These are phyloP conservation scores for Synergus laeviventris DNA, from an alignment of 2,888 invertebrate genomes.

Conservation along the genomic window DNA sequence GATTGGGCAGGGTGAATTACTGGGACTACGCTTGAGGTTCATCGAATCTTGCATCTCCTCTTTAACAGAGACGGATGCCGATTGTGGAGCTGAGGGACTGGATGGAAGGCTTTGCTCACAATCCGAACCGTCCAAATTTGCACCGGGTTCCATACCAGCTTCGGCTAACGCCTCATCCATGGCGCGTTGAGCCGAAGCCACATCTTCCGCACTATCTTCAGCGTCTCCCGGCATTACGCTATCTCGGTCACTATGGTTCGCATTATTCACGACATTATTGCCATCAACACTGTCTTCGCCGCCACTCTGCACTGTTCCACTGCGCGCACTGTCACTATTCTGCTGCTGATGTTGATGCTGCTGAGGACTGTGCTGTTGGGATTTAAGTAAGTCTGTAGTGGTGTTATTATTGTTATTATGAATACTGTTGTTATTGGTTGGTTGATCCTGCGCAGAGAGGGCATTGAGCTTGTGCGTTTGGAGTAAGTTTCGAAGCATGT, in stretches of 20 bases:
- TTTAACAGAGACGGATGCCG: conserved; percentile 73
- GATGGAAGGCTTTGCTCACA: conserved; percentile 74
- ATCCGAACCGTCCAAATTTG: conserved; percentile 74
- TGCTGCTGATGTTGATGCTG: conserved; percentile 71
- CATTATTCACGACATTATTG: conserved; percentile 66
- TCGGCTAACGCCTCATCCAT: conserved; percentile 82
- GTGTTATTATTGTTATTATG: conserved; percentile 78
- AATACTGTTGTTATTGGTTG: conserved; percentile 76
- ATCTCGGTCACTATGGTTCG: conserved; percentile 72
- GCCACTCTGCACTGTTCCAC: conserved; percentile 74
- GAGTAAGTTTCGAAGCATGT: conserved; percentile 92
- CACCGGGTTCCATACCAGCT: conserved; percentile 78
- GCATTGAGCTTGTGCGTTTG: conserved; percentile 92
- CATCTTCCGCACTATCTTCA: conserved; percentile 75
- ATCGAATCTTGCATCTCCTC: conserved; percentile 72
- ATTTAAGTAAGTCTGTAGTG: conserved; percentile 77
- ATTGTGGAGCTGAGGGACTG: conserved; percentile 71
- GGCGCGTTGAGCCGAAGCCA: conserved; percentile 75
- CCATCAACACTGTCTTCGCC: conserved; percentile 74
- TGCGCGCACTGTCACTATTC: conserved; percentile 75
- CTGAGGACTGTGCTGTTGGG: conserved; percentile 76
- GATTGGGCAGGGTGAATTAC: conserved; percentile 73
- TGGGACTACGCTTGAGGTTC: conserved; percentile 71
- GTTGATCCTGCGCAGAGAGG: conserved; percentile 84
- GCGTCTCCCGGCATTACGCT: conserved; percentile 73